Base-by-base conservation (phyloP, 2,113 vertebrate genomes). In the Mola mola region DNA sequence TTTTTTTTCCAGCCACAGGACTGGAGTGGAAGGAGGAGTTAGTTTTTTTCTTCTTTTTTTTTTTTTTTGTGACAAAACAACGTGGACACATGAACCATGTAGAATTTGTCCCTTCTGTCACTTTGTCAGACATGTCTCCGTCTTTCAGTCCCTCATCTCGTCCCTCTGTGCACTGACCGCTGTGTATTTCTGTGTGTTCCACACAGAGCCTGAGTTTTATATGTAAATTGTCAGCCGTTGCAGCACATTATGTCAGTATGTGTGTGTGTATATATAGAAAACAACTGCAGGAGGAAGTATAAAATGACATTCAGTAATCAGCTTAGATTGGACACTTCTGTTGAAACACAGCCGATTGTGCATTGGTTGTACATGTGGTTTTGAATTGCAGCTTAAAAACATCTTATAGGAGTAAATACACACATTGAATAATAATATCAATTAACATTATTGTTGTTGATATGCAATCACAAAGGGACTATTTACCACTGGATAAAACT, bases 151-250 rank as follows among this genome's bases (percentile, higher is more conserved):
- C 12, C 17, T 34, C 29, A 10, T 20, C 10, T 42, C 3, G 1
- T 72, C 16, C 72, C 46, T 70, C 47, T 64, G 66, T 84, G 73
- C 83, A 85, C 83, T 80, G 78, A 83, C 51, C 33, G 74, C 28
- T 79, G 64, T 72, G 57, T 60, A 36, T 75, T 34, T 48, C 29
- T 64, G 29, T 55, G 66, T 53, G 64, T 75, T 56, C 43, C 31
- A 51, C 51, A 76, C 29, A 72, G 37, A 61, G 61, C 59, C 71
- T 83, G 57, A 66, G 48, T 63, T 66, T 37, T 40, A 76, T 71
- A 33, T 70, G 51, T 59, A 70, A 42, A 60, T 66, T 29, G 19
- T 83, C 75, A 70, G 57, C 53, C 26, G 56, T 44, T 41, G 50
- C 61, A 63, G 52, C 33, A 68, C 66, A 65, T 75, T 50, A 19